Evolutionary conservation across 2,797 vertebrate genomes (phyloP).

Genomic region (Sarcophilus harrisii): DNA sequence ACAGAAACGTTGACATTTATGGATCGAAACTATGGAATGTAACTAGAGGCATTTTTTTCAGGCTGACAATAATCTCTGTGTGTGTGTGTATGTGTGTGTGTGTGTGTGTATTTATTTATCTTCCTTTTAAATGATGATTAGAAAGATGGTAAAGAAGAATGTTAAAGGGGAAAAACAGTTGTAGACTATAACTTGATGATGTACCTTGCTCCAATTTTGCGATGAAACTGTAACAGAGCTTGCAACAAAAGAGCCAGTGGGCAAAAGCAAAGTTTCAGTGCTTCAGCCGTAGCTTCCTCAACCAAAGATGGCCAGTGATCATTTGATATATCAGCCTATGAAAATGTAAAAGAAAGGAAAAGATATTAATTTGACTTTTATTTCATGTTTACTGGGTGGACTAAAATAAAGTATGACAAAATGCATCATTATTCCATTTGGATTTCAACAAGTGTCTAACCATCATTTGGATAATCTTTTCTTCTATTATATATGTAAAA

Average conservation of each 20-base stretch:
- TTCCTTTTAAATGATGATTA: conserved; percentile 16
- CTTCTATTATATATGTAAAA: conserved; percentile 47
- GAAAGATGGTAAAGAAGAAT: conserved; percentile 12
- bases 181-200: background rate
- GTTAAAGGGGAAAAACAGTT: conserved; percentile 29
- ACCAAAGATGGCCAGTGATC: conserved; percentile 93
- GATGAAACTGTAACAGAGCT: conserved; percentile 92
- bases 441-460: conserved; percentile 1
- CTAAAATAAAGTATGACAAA: conserved; percentile 25
- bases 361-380: conserved; percentile 43
- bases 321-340: conserved; percentile 88
- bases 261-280: conserved; percentile 91
- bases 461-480: conserved; percentile 28
- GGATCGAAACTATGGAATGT: background rate
- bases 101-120: conserved; percentile 10
- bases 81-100: background rate
- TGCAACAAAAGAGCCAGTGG: conserved; percentile 92
- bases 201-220: conserved; percentile 93
- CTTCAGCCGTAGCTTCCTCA: conserved; percentile 93
- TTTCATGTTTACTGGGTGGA: conserved; percentile 36
- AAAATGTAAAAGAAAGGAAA: conserved; percentile 41
- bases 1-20: background rate
- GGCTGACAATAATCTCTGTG: background rate
- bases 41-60: background rate
- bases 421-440: conserved; percentile 7